A percentile compares a stretch with the other conserved stretches of the same genome.
Evolutionary conservation across 2,888 invertebrate genomes (phyloP).

Genomic region (Dynastes maya): DNA sequence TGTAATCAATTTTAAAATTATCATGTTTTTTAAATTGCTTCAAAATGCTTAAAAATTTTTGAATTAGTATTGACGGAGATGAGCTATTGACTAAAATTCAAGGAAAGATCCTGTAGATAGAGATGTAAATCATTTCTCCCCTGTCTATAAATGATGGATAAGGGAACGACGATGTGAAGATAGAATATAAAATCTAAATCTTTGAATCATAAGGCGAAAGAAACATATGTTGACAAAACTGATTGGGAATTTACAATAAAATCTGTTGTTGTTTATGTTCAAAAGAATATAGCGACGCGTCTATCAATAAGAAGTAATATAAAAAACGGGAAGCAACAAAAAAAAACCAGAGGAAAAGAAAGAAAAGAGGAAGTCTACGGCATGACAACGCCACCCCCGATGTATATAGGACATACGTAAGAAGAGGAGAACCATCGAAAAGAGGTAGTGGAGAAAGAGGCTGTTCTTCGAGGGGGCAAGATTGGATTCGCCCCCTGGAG

Average conservation of each 20-base stretch:
- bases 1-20: no score
- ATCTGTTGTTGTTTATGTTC: constrained; percentile 47
- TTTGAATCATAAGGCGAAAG: constrained; percentile 4
- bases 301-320: constrained; percentile 51
- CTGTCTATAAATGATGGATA: constrained; percentile 5
- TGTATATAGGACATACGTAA: background rate
- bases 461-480: constrained; percentile 55
- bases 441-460: constrained; percentile 32
- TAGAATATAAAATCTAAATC: constrained; percentile 14
- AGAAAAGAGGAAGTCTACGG: constrained; percentile 26
- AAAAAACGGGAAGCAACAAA: constrained; percentile 14
- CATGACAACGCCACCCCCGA: constrained; percentile 22
- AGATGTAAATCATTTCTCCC: no score
- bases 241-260: constrained; percentile 49
- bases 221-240: constrained; percentile 43
- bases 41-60: background rate
- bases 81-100: no score
- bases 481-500: constrained; percentile 60
- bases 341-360: constrained; percentile 25
- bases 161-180: background rate
- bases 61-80: background rate
- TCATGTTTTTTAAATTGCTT: no score
- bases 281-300: constrained; percentile 43
- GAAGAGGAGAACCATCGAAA: constrained; percentile 3
- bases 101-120: no score